These are phyloP conservation scores for Drosophila seclusa DNA, from an alignment of 2,888 invertebrate genomes.

Conservation along the genomic window DNA sequence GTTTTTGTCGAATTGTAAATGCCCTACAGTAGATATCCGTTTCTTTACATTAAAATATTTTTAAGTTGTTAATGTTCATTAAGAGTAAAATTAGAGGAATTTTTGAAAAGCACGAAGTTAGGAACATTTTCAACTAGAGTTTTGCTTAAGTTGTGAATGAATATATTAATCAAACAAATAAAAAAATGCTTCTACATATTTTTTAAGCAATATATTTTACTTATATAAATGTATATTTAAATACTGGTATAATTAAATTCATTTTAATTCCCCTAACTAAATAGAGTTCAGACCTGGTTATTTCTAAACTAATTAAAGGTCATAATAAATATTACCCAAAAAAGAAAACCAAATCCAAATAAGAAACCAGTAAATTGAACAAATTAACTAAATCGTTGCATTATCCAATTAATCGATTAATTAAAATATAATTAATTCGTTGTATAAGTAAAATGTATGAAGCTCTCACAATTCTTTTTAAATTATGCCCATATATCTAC, in stretches of 20 bases:
- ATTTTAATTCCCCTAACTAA: not conserved
- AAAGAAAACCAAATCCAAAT: not conserved
- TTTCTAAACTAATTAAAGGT: not conserved
- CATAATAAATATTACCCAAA: not conserved
- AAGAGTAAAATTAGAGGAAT: not conserved
- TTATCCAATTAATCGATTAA: not conserved
- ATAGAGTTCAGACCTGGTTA: not conserved
- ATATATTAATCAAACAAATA: not conserved
- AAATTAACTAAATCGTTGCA: not conserved
- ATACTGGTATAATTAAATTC: not conserved
- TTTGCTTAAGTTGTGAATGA: not conserved
- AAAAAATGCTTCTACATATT: not conserved
- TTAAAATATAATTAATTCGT: too few species aligned
- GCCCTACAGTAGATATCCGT: conserved; percentile 7
- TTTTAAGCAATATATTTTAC: not conserved
- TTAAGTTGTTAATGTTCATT: not conserved
- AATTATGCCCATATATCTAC: conserved; percentile 4
- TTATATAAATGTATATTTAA: not conserved
- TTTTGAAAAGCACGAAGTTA: too few species aligned
- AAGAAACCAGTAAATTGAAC: not conserved
- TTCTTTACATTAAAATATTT: not conserved
- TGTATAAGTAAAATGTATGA: not conserved
- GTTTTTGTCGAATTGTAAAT: conserved; percentile 26
- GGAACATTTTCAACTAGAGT: not conserved
- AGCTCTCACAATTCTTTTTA: not conserved